Base-by-base conservation (phyloP, 2,888 invertebrate species). In the Volucella inflata region DNA sequence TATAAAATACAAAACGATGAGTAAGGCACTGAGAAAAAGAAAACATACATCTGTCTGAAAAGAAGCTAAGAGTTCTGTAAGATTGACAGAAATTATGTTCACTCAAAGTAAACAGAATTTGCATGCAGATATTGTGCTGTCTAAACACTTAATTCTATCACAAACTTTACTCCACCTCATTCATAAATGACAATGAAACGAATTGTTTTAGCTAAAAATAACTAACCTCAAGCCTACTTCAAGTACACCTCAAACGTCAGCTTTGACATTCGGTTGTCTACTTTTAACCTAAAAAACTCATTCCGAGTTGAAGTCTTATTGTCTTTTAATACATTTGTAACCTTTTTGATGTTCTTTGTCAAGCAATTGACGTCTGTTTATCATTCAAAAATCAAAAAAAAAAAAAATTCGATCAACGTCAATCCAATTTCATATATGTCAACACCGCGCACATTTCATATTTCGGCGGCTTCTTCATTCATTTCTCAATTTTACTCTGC, bases 371-470 rank as follows among this genome's bases (percentile, higher is more conserved):
- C 57, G 70, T 59, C 36, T 57, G 55, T 57, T 48, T 46, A 44
- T 59, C 46, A 38, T 12, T 21, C 1, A 2, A 6, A 67, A 53
- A 65, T 30, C 6, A 6, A 51, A 4, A 44, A 9, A 10, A 10
- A 48, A 38, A 38, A 64, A 6, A 59, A n/a, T 48, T 70, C 46
- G 17, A 70, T 70, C 38, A 57, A 70, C 68, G 57, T 48, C 70
- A 38, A 48, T 48, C 36, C 36, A 36, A 46, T 55, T 16, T 30
- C 0, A 44, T 12, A 44, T 44, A 10, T 57, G 17, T 48, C 11
- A 40, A 17, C 64, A 48, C 10, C 42, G 30, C 16, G 16, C 11
- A 17, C 9, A 21, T 30, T 30, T 30, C 0, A 12, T 36, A 17
- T 48, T 62, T 42, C 44, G 36, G 14, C 57, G 14, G 11, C 14